A percentile compares a stretch with the other conserved stretches of the same genome.
Evolutionary conservation across 2,888 invertebrate genomes (phyloP).

Genomic region (Cacoxenus indagator): DNA sequence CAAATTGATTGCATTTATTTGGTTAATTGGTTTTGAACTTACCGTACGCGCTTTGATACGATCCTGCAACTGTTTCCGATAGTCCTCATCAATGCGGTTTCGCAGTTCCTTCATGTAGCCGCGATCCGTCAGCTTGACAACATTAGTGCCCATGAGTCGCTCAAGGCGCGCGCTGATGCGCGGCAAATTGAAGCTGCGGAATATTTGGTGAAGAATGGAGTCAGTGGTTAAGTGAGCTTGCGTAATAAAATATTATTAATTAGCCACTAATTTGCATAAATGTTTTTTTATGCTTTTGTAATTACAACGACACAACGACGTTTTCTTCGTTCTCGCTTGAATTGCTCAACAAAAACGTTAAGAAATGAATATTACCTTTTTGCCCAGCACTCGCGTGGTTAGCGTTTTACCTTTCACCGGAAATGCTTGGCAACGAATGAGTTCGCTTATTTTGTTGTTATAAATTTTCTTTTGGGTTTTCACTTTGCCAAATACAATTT

Average conservation of each 20-base stretch:
- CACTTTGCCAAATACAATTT: conserved; percentile 1
- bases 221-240: not conserved
- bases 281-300: conserved; percentile 24
- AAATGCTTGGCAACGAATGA: conserved; percentile 63
- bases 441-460: conserved; percentile 58
- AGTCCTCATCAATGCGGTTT: conserved; percentile 74
- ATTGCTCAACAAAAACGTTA: not conserved
- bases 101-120: conserved; percentile 77
- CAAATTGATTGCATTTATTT: conserved; percentile 26
- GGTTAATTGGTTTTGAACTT: conserved; percentile 55
- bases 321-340: not conserved
- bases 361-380: not conserved
- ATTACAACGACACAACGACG: conserved; percentile 11
- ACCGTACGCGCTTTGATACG: conserved; percentile 75
- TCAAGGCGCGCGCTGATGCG: conserved; percentile 69
- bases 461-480: conserved; percentile 41
- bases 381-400: not conserved
- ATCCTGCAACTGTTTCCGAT: conserved; percentile 73
- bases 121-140: conserved; percentile 76
- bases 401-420: conserved; percentile 51
- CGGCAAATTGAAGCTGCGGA: conserved; percentile 68
- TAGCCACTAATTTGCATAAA: conserved; percentile 6
- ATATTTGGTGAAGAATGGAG: not conserved
- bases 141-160: conserved; percentile 72
- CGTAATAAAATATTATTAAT: conserved; percentile 8